Base-by-base conservation (phyloP, 1,140 invertebrate genomes). In the Drosophila kanapiae region DNA sequence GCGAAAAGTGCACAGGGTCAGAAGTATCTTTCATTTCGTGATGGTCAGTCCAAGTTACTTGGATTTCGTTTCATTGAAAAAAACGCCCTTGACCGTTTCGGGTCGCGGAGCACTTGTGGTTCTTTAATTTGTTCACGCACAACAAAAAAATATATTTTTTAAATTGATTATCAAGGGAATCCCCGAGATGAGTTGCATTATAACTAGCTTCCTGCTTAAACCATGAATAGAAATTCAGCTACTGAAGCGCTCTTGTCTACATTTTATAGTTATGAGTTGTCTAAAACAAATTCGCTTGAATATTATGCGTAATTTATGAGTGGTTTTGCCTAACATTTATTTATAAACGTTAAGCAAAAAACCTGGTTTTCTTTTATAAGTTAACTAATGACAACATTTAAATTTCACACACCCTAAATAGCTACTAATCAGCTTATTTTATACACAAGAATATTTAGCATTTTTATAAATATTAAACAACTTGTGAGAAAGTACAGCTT, bases 1-100 rank as follows among this genome's bases (percentile, higher is more conserved):
- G 37, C 58, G 33, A 76, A 67, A 75, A 75, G 70, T 75, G 54
- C 61, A 77, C 75, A 76, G 75, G 75, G 75, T 78, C 74, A 69
- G 60, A 29, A 47, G 27, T 37, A 29, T 29, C 11, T 31, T 51
- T 70, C 35, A 70, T 31, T 71, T 60, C 45, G 69, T 72, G 68
- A 72, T 59, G 75, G 53, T 45, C 53, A 47, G 53, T 38, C 35
- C 9, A 3, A 65, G 31, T 43, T 60, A 61, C 54, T 16, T 37
- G 38, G 27, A 61, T 31, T 61, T 60, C 8, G 37, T 45, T 43
- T 27, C 62, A 31, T 45, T 59, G 45, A 14, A 23, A 27, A 27
- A 62, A 37, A 29, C 45, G 68, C 53, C 72, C 76, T 71, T 79
- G 76, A 71, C 76, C 67, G 70, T 72, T 71, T 43, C 58, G 70